Evolutionary conservation across 2,113 vertebrate species (phyloP).

Genomic region (Telmatochromis sp.): DNA sequence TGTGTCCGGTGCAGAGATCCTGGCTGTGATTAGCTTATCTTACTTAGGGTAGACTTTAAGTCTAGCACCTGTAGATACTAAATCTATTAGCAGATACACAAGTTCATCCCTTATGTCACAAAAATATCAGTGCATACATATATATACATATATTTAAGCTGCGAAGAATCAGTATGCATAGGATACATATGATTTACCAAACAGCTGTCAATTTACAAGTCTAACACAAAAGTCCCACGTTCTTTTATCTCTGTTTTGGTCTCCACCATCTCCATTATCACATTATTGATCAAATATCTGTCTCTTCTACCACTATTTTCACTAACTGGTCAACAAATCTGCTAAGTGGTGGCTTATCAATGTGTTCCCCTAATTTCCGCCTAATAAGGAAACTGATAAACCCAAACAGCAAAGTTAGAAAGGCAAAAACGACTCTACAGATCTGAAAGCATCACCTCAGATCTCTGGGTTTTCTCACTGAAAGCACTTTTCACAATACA

Average conservation of each 20-base stretch:
- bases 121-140: not conserved
- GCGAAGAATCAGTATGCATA: not conserved
- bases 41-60: not conserved
- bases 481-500: not conserved
- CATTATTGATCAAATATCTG: not conserved
- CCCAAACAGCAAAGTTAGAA: not conserved
- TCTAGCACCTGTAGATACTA: not conserved
- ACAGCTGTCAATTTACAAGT: not conserved
- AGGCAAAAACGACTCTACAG: not conserved
- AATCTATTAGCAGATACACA: not conserved
- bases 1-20: not conserved
- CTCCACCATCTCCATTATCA: not conserved
- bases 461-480: not conserved
- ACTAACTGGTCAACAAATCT: not conserved
- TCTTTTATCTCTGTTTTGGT: not conserved
- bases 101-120: not conserved
- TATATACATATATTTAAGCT: not conserved
- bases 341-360: not conserved
- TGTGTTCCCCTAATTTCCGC: not conserved
- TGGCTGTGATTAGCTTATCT: not conserved
- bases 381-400: not conserved
- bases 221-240: not conserved
- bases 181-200: not conserved
- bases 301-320: not conserved
- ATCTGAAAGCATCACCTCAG: not conserved